Evolutionary conservation across 2,888 invertebrate genomes (phyloP), one percentile per base, ranked within the genome.

Genomic region (Eulithis testata): DNA sequence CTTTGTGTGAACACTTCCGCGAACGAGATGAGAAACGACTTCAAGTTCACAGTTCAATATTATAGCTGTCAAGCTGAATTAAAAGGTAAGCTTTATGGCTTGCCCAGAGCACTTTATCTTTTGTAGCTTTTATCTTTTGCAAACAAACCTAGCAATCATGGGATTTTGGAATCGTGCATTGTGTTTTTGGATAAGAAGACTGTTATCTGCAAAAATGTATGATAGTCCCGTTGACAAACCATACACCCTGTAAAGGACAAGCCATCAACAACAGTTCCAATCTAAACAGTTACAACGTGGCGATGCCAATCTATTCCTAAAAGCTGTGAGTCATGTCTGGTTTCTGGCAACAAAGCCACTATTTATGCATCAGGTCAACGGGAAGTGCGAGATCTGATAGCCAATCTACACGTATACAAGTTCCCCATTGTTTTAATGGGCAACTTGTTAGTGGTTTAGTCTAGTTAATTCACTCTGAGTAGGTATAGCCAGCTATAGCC

Each of bases 331-430:
- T 71, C 63, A 62, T 7, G 5, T 21, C 52, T n/a, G 44, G 55
- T 65, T 70, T 68, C 11, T 65, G 65, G 51, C 40, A 11, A 66
- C 65, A 71, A 71, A 66, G 67, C 40, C 54, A 51, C 43, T 63
- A 59, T 56, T 51, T 49, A 5, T 37, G 63, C 55, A 69, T 71
- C 62, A 64, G 45, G 37, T 36, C 31, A 49, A 60, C 37, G 60
- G 65, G 65, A 60, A 65, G 62, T 61, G 63, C 63, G 60, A 50
- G 44, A 71, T 67, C 71, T 54, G 69, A 69, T 69, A 69, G 21
- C 52, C 37, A 14, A 40, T 31, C 40, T 11, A 44, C 45, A 53
- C 37, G 14, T 47, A 14, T 47, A 12, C 47, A 47, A 40, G 47
- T 14, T 14, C 14, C 8, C 47, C 12, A 47, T 8, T 14, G 8